Percentiles rank a stretch among this genome's conserved stretches.
Conservation (phyloP, 2,888 invertebrate genomes). For the Idaea biselata region DNA sequence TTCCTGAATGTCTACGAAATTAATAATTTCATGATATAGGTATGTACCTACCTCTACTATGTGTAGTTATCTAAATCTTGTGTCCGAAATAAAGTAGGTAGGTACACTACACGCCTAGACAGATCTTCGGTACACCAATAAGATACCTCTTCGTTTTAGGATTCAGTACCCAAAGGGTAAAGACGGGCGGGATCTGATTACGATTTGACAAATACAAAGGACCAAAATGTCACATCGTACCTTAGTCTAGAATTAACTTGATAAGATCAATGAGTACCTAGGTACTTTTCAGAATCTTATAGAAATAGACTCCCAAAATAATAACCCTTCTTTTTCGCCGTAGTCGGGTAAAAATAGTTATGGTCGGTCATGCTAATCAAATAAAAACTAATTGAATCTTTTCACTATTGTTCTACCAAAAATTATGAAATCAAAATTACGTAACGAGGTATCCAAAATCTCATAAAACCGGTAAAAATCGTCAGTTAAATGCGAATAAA, state of each 20-base stretch:
- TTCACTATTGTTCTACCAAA: not conserved
- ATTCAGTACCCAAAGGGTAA: too few relatives aligned
- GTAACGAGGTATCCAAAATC: not conserved
- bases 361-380: not conserved
- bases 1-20: conserved; percentile 18
- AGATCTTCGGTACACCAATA: not conserved
- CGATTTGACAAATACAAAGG: too few relatives aligned
- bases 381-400: not conserved
- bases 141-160: too few relatives aligned
- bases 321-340: too few relatives aligned
- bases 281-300: too few relatives aligned
- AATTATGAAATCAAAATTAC: not conserved
- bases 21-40: conserved; percentile 2
- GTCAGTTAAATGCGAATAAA: not conserved
- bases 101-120: not conserved
- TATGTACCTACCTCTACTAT: too few relatives aligned
- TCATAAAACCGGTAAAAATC: not conserved
- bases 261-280: too few relatives aligned
- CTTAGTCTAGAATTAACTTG: too few relatives aligned
- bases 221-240: too few relatives aligned
- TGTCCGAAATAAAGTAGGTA: not conserved
- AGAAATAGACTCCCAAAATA: too few relatives aligned
- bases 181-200: too few relatives aligned
- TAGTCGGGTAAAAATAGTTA: not conserved
- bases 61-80: too few relatives aligned